Evolutionary conservation across 2,797 vertebrate genomes (phyloP).

Genomic region (Gallinago solitaria): DNA sequence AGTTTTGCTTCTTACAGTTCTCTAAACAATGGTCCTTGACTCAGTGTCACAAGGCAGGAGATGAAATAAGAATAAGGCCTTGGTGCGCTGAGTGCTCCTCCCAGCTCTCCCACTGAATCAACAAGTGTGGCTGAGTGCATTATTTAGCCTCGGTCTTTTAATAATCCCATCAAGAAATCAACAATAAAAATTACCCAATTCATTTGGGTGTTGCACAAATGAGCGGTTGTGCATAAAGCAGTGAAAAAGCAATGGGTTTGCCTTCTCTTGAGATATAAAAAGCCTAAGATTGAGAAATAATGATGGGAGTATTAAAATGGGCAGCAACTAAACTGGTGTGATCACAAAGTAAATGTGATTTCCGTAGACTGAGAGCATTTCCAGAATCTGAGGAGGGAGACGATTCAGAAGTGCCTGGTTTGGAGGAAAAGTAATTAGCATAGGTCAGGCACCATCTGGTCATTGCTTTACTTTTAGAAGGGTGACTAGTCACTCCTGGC

Average conservation of each 20-base stretch:
- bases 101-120: background rate
- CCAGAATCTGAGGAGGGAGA: background rate
- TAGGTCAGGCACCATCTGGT: background rate
- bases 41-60: background rate
- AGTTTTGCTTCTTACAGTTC: background rate
- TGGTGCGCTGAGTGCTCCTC: background rate
- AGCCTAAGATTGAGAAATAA: background rate
- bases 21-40: background rate
- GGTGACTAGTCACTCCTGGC: background rate
- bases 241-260: background rate
- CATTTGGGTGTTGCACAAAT: background rate
- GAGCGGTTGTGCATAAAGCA: background rate
- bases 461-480: background rate
- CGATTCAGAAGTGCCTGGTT: background rate
- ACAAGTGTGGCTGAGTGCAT: background rate
- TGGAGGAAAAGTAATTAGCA: background rate
- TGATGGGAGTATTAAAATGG: background rate
- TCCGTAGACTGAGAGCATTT: background rate
- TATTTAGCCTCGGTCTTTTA: background rate
- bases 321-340: accelerated
- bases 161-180: background rate
- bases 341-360: background rate
- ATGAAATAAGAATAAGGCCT: background rate
- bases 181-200: background rate
- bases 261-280: background rate